Evolutionary conservation across 2,113 vertebrate species (phyloP), one percentile per base, ranked within the genome.

Genomic region (Ginglymostoma cirratum): DNA sequence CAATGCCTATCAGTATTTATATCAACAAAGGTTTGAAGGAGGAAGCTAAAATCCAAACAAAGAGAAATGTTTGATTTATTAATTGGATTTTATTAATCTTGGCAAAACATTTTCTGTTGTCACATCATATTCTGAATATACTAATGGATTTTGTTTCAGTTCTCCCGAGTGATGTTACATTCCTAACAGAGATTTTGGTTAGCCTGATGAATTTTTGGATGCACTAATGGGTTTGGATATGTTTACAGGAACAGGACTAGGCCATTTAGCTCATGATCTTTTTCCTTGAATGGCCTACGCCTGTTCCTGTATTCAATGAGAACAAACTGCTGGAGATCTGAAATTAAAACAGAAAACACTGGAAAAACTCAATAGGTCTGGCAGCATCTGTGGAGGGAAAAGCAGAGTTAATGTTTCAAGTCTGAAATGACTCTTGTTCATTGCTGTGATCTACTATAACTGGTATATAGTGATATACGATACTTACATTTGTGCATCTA

Each of bases 41-140:
- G 55, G 1, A 6, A 10, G 34, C 34, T n/a, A 66, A n/a, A 65
- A 90, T 19, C 80, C 38, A 21, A 42, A 38, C 17, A n/a, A 92
- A 23, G 55, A 23, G 10, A 90, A 61, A 5, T 15, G n/a, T 92
- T 66, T 38, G 30, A 90, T 61, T 61, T n/a, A 61, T 92, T 66
- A 30, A 90, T 92, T 92, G 34, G 34, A 92, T 38, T 83, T 83
- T 45, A 42, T 83, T 92, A 66, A 92, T 92, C 34, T 66, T 92
- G 55, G 21, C 89, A 23, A 7, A 42, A 10, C 66, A 38, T 65
- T 92, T 65, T 30, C 0, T 66, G 61, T n/a, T 92, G 66, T 66
- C 19, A 7, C 38, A 55, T 38, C 34, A n/a, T 15, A 66, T 6
- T 66, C 19, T 65, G 17, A 66, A 17, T 65, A 92, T 7, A 34